Conservation (phyloP, 2,888 invertebrate genomes). For the Ophion ellenae region DNA sequence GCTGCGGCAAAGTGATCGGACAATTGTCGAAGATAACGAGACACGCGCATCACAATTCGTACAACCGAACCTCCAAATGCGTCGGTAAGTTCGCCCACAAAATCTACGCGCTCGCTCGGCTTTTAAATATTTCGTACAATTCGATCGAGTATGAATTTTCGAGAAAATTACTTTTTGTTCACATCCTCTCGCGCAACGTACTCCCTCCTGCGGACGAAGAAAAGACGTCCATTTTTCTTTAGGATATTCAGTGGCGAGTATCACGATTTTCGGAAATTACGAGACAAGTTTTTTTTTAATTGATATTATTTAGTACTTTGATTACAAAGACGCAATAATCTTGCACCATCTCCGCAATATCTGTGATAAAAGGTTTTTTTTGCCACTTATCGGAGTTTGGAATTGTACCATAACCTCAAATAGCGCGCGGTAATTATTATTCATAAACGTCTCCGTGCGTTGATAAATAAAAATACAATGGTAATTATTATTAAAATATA, state of each 20-base stretch:
- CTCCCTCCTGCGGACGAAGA: not conserved
- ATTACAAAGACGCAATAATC: not conserved
- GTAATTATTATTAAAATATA: too few relatives aligned
- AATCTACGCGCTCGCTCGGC: not conserved
- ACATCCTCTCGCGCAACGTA: not conserved
- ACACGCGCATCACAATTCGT: slow-evolving; percentile 71
- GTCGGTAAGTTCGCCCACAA: slow-evolving; percentile 71
- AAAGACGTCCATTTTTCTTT: not conserved
- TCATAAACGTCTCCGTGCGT: not conserved
- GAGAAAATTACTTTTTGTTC: not conserved
- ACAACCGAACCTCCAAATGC: slow-evolving; percentile 73
- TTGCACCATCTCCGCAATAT: not conserved
- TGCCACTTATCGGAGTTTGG: not conserved
- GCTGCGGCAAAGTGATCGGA: slow-evolving; percentile 78
- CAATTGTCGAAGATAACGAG: slow-evolving; percentile 79
- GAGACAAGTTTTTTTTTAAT: not conserved
- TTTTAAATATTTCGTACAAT: not conserved
- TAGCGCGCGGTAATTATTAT: not conserved
- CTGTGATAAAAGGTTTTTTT: not conserved
- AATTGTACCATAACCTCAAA: slow-evolving; percentile 11
- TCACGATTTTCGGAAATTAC: not conserved
- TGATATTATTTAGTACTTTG: not conserved
- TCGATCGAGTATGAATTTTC: not conserved
- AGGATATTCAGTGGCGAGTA: not conserved
- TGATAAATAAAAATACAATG: not conserved